These are phyloP conservation scores for Pseudopodoces humilis DNA, from an alignment of 2,113 vertebrate species.

Conservation along the genomic window DNA sequence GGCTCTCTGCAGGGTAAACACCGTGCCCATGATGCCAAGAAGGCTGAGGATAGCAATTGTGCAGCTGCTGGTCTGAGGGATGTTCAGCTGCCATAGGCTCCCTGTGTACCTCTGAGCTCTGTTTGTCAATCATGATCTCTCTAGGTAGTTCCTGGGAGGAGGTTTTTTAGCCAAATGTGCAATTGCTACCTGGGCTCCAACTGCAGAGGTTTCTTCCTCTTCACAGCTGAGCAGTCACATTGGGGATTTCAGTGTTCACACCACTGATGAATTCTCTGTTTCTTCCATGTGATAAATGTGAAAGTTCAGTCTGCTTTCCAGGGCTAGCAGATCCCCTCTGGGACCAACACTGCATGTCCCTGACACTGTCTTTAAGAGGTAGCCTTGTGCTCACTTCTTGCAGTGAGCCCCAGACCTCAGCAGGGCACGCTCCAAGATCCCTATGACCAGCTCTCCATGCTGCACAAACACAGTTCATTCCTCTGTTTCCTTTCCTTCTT, in stretches of 20 bases:
- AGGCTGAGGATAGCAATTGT: neutral
- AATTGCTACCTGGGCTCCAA: neutral
- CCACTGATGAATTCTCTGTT: neutral
- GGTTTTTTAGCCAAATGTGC: neutral
- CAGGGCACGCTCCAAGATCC: neutral
- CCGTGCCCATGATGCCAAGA: accelerated
- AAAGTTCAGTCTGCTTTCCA: neutral
- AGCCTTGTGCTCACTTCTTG: neutral
- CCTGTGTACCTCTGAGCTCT: neutral
- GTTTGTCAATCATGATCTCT: neutral
- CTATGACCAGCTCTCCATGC: accelerated
- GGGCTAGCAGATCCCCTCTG: neutral
- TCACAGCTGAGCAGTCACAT: neutral
- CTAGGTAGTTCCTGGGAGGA: neutral
- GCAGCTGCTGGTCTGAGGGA: neutral
- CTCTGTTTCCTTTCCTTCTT: neutral
- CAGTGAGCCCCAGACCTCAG: neutral
- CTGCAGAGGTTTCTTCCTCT: neutral
- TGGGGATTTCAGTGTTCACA: neutral
- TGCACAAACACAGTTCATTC: neutral
- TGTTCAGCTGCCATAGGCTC: neutral
- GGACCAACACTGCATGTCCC: accelerated
- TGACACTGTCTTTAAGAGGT: neutral
- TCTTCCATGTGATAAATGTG: neutral
- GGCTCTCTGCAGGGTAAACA: neutral